Conservation (phyloP, 2,797 vertebrate species). For the Sebastes dallii region DNA sequence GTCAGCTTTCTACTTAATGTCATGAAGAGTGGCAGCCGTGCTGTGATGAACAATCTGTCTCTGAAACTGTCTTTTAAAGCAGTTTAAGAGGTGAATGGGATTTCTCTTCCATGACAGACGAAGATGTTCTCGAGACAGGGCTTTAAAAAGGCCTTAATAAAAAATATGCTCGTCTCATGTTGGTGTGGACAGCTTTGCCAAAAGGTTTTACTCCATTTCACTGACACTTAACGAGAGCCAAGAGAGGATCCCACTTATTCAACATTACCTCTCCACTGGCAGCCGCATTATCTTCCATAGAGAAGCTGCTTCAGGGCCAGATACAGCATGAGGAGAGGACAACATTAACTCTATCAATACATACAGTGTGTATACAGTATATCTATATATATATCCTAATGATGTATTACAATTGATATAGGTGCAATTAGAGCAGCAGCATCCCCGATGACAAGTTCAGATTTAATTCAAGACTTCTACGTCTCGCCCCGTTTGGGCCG, state of each 20-base stretch:
- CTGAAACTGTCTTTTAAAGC: slow-evolving; percentile 44
- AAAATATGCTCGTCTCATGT: slow-evolving; percentile 40
- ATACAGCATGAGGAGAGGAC: slow-evolving; percentile 5
- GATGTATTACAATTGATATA: background rate
- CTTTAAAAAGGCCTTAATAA: slow-evolving; percentile 40
- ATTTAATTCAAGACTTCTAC: background rate
- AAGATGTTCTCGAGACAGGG: slow-evolving; percentile 56
- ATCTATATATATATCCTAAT: background rate
- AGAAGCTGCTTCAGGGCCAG: slow-evolving; percentile 9
- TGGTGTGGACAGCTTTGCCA: slow-evolving; percentile 51
- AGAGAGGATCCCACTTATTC: slow-evolving; percentile 55
- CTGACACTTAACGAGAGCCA: slow-evolving; percentile 66
- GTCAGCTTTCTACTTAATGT: slow-evolving; percentile 35
- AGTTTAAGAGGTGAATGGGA: slow-evolving; percentile 23
- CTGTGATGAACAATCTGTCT: slow-evolving; percentile 46
- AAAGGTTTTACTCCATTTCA: slow-evolving; percentile 51
- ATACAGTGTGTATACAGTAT: no score
- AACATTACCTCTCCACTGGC: slow-evolving; percentile 49
- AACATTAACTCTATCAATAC: background rate
- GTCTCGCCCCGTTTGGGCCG: background rate
- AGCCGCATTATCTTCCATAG: slow-evolving; percentile 57
- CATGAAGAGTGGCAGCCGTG: slow-evolving; percentile 43
- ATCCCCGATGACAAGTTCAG: background rate
- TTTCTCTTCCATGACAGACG: slow-evolving; percentile 54
- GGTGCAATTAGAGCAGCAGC: background rate